Evolutionary conservation across 2,797 vertebrate genomes (phyloP).

Genomic region (Melopsittacus undulatus): DNA sequence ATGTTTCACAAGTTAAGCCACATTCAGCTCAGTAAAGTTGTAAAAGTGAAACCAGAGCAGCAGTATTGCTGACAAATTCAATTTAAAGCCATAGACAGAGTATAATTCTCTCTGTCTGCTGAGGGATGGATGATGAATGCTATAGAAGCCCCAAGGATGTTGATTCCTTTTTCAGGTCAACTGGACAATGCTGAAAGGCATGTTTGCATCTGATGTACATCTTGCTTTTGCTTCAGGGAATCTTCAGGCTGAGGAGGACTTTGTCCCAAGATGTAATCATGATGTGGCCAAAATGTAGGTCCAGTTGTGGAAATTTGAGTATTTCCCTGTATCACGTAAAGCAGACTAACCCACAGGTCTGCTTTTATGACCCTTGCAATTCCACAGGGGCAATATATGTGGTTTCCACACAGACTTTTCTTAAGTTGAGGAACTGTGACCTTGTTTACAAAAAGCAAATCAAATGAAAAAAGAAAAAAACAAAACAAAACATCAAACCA

Average conservation of each 20-base stretch:
- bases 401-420: neutral
- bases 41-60: neutral
- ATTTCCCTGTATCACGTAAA: neutral
- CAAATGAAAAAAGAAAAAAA: neutral
- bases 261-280: neutral
- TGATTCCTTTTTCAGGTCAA: neutral
- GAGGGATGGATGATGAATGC: neutral
- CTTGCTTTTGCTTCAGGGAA: neutral
- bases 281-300: neutral
- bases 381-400: neutral
- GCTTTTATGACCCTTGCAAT: neutral
- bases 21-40: neutral
- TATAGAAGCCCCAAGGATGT: neutral
- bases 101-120: neutral
- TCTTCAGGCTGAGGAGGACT: neutral
- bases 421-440: neutral
- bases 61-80: neutral
- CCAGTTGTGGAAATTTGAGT: neutral
- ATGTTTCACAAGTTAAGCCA: neutral
- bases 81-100: neutral
- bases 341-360: neutral
- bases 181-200: neutral
- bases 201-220: neutral
- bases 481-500: neutral
- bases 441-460: neutral